Conservation (phyloP, 2,113 vertebrate genomes). For the Motacilla alba region DNA sequence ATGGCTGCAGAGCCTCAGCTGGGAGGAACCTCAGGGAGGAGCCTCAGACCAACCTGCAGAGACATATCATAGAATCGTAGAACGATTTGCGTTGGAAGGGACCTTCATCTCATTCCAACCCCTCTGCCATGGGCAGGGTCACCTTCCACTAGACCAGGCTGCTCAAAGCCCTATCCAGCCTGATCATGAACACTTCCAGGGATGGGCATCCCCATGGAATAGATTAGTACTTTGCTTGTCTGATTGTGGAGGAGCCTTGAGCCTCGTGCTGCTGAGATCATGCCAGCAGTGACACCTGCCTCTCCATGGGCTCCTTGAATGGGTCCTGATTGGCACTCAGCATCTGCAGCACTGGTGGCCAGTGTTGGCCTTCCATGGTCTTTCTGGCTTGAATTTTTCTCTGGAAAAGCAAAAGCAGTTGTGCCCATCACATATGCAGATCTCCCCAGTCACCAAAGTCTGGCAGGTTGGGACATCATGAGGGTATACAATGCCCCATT, state of each 20-base stretch:
- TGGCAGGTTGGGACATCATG: neutral
- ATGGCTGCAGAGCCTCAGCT: neutral
- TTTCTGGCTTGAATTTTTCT: neutral
- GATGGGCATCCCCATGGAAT: neutral
- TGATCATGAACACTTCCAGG: neutral
- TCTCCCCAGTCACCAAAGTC: neutral
- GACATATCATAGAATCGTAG: neutral
- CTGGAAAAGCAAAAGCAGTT: neutral
- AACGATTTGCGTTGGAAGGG: neutral
- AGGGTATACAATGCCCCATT: neutral
- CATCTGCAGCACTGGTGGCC: neutral
- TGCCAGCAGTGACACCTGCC: neutral
- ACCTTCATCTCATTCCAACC: neutral
- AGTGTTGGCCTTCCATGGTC: neutral
- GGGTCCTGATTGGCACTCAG: neutral
- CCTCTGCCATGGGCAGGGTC: neutral
- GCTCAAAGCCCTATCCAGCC: neutral
- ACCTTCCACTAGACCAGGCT: neutral
- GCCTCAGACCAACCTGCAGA: neutral
- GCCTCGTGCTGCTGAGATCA: neutral
- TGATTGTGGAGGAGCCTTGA: neutral
- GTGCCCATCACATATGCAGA: neutral
- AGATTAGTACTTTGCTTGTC: neutral
- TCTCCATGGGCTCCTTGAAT: neutral
- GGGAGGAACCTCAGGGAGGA: neutral